Conservation (phyloP, 1,140 invertebrate species). For the Zaprionus davidi region DNA sequence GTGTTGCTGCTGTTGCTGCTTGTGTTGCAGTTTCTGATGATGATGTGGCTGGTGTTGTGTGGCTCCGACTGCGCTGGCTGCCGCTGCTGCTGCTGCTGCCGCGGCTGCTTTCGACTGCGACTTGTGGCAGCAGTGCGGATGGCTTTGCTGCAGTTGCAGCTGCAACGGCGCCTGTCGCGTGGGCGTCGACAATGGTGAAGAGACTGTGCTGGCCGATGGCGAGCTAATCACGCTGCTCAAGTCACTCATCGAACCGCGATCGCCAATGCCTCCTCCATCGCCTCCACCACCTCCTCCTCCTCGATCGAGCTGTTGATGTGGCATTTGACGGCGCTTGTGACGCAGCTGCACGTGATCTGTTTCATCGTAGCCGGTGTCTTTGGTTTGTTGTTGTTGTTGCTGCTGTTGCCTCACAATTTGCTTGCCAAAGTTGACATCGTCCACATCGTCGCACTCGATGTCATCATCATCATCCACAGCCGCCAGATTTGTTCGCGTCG, state of each 20-base stretch:
- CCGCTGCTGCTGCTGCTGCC: constrained; percentile 16
- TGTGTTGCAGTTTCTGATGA: constrained; percentile 53
- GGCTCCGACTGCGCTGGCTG: constrained; percentile 37
- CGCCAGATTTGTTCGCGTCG: constrained; percentile 69
- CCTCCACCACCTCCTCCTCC: constrained; percentile 33
- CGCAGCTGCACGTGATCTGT: constrained; percentile 79
- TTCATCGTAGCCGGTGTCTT: constrained; percentile 76
- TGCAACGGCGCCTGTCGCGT: constrained; percentile 70
- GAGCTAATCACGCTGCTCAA: constrained; percentile 76
- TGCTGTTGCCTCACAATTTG: constrained; percentile 46
- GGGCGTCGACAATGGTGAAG: constrained; percentile 79
- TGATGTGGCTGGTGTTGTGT: constrained; percentile 55
- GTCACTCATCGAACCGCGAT: constrained; percentile 65
- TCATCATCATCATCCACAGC: constrained; percentile 74
- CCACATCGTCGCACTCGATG: constrained; percentile 72
- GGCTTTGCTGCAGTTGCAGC: constrained; percentile 56
- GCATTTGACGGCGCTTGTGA: constrained; percentile 66
- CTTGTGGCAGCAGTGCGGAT: constrained; percentile 73
- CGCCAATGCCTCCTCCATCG: constrained; percentile 10
- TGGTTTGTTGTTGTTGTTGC: constrained; percentile 57
- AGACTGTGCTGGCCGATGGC: constrained; percentile 77
- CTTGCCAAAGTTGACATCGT: constrained; percentile 71
- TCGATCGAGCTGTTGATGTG: constrained; percentile 52
- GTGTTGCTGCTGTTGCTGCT: constrained; percentile 49
- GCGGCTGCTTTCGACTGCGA: constrained; percentile 21